Base-by-base conservation (phyloP, 2,888 invertebrate genomes). In the Desoria tigrina region DNA sequence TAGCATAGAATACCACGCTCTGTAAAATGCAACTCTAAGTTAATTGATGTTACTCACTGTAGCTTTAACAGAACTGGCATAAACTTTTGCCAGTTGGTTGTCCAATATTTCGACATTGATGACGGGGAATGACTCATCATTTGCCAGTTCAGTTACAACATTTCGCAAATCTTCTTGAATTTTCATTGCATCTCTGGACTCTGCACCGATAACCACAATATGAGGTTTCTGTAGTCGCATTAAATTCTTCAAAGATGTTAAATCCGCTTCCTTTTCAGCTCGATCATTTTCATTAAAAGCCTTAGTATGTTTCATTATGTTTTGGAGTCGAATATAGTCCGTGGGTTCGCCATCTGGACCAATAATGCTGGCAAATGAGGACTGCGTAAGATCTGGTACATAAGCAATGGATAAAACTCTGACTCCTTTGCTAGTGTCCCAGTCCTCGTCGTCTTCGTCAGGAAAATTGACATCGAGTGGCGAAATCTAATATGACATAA, bases 71-170 rank as follows among this genome's bases (percentile, higher is more conserved):
- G 94, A 94, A 79, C 92, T 94, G 66, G 94, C 88, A 80, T 92
- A 98, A 32, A 97, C 87, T 80, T 92, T 90, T 62, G 95, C 90
- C 62, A 97, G 83, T 78, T 97, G 95, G 77, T 95, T 96, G 79
- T 98, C 97, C 11, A 94, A 85, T 60, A 97, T 88, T 81, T 96
- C 95, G 0, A 97, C 92, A 51, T 87, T 87, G 69, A 98, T 89
- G 2, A 85, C 81, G 0, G 94, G 92, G 79, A 93, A 92, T 79
- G 94, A 91, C 62, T 93, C 93, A 63, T 92, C 90, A 45, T 91
- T 88, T 0, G 87, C 84, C 59, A 94, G 82, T 77, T 88, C 88
- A 37, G 85, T 84, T 11, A 94, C 83, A 64, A 91, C 85, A 70
- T 87, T 88, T 60, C 86, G 85, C 27, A 94, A 82, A 80, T 91